Evolutionary conservation across 2,797 vertebrate genomes (phyloP), one percentile per base, ranked within the genome.

Genomic region (Numenius phaeopus): DNA sequence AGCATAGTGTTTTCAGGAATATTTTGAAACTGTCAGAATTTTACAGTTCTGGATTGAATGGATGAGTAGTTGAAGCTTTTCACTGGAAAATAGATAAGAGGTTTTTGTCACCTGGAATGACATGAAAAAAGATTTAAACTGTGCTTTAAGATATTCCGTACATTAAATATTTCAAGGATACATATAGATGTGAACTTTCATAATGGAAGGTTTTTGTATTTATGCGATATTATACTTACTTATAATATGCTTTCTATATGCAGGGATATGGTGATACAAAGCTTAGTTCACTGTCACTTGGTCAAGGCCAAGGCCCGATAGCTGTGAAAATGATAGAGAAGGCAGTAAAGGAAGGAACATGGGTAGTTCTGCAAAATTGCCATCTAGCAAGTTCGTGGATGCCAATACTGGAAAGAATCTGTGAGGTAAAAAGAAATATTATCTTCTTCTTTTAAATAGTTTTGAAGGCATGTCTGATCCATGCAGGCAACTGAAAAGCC

Each of bases 371-470:
- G 88, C 99, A 99, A 95, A 99, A 99, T 44, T 99, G 99, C 86
- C 99, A 99, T 89, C 98, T 99, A 69, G 99, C 99, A 88, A 99
- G 99, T 24, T 99, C 99, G 13, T 99, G 99, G 99, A 99, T 99
- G 99, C 97, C 99, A 59, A 98, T 96, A 4, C 97, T 99, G 44
- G 99, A 99, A 97, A 98, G 98, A 98, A 98, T 99, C 59, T 99
- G 99, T 67, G 99, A 99, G 99, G 99, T 99, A 97, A 98, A 87
- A 73, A 58, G 27, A 59, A 65, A 23, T 32, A 66, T 29, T 55
- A 12, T 40, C 27, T 34, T 49, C 23, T 39, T 87, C 23, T 72
- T 67, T 23, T 15, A 64, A 71, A 22, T 29, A 22, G 39, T 49
- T 67, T 22, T 52, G 40, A 55, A 61, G n/a, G 37, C 37, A 42